Evolutionary conservation across 2,113 vertebrate genomes (phyloP).

Genomic region (Clarias magur): DNA sequence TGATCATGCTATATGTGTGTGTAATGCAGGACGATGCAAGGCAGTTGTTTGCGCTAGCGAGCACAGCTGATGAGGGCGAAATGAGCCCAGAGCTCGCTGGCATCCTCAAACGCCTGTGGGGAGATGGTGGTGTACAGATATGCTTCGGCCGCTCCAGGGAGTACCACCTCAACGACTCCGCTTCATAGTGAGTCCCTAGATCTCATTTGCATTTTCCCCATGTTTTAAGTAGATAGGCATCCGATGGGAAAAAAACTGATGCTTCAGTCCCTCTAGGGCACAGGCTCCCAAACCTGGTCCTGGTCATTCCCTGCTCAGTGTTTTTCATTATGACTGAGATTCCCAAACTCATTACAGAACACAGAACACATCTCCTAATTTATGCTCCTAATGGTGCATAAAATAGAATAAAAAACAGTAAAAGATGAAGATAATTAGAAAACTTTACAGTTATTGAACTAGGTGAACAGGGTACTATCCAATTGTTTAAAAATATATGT

Average conservation of each 20-base stretch:
- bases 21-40: constrained; percentile 89
- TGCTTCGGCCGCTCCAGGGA: constrained; percentile 96
- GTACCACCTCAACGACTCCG: constrained; percentile 98
- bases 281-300: too few species aligned
- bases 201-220: background rate
- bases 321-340: background rate
- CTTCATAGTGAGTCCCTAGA: constrained; percentile 88
- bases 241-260: background rate
- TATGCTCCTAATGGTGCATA: too few species aligned
- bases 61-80: constrained; percentile 92
- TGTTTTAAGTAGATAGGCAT: background rate
- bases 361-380: background rate
- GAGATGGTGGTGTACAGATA: constrained; percentile 89
- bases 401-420: too few species aligned
- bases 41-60: constrained; percentile 91
- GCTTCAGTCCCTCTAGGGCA: background rate
- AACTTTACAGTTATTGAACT: too few species aligned
- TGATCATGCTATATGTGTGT: constrained; percentile 30
- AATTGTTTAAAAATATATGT: too few species aligned
- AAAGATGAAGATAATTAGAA: too few species aligned
- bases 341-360: background rate
- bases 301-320: background rate
- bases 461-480: too few species aligned
- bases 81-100: constrained; percentile 94
- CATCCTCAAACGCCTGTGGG: constrained; percentile 95